Evolutionary conservation across 2,888 invertebrate genomes (phyloP), one percentile per base, ranked within the genome.

Genomic region (Cacoxenus indagator): DNA sequence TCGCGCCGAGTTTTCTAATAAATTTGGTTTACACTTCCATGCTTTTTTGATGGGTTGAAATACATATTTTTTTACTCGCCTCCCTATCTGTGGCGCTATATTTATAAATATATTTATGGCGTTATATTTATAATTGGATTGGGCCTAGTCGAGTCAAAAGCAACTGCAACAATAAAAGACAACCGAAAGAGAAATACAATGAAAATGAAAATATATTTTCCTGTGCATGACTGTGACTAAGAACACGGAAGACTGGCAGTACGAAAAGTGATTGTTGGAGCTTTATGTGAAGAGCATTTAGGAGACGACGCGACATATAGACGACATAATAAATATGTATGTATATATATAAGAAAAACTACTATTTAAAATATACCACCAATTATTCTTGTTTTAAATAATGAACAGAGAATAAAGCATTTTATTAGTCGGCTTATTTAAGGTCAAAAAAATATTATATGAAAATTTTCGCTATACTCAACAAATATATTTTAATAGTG

Each of bases 91-190:
- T n/a, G 27, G 27, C n/a, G 55, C 61, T 61, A 43, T 43, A 61
- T 61, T 61, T 61, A 61, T 22, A 61, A 61, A 61, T 37, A 61
- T 43, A n/a, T n/a, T n/a, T n/a, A n/a, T n/a, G 27, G 27, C n/a
- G 55, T 43, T 61, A 43, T 43, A 61, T 61, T 61, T 61, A 61
- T 61, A 61, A 61, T 61, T 61, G 61, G 61, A 61, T 61, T 61
- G 61, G 26, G 26, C 11, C 55, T 14, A 24, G 24, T 51, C 22
- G 51, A 22, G 51, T 17, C 8, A 61, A 19, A 43, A 26, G 27
- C 4, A 37, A 19, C 22, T 4, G 11, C 51, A 51, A 51, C 22
- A 22, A 22, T 22, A 57, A 57, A 14, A 17, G 31, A 14, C 31
- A 29, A 51, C 19, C 19, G 22, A 51, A 17, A 17, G 22, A 51